Evolutionary conservation across 2,888 invertebrate genomes (phyloP).

Genomic region (Tetranychus truncatus): DNA sequence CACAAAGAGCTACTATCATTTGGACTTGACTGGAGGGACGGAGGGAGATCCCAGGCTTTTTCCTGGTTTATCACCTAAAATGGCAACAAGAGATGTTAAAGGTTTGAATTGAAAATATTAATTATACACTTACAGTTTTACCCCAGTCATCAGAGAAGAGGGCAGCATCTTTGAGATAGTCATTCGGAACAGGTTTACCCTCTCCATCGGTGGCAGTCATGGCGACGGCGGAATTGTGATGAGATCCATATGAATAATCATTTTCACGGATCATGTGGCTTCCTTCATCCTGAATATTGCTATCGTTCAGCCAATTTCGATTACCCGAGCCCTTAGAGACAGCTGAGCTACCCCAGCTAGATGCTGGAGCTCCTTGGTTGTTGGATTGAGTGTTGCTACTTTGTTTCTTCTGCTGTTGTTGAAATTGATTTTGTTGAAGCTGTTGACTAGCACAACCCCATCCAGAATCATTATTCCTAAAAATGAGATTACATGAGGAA

Average conservation of each 20-base stretch:
- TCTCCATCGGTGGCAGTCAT: background rate
- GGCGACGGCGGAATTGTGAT: background rate
- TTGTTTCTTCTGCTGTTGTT: too few relatives aligned
- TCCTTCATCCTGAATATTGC: too few relatives aligned
- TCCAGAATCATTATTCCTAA: too few relatives aligned
- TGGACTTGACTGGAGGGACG: conserved; percentile 43
- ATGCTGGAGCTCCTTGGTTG: background rate
- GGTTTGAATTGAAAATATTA: background rate
- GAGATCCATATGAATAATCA: conserved; percentile 1
- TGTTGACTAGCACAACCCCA: too few relatives aligned
- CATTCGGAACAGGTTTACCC: background rate
- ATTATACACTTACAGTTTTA: background rate
- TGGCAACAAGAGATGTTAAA: background rate
- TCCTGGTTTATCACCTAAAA: conserved; percentile 43
- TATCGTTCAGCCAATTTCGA: too few relatives aligned
- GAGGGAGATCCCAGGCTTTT: conserved; percentile 77
- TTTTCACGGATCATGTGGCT: background rate
- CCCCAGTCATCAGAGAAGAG: conserved; percentile 7
- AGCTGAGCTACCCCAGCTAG: too few relatives aligned
- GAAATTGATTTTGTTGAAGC: too few relatives aligned
- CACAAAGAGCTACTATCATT: conserved; percentile 25
- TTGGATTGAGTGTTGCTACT: background rate
- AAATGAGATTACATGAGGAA: too few relatives aligned
- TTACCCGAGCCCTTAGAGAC: too few relatives aligned
- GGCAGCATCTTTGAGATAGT: background rate